Evolutionary conservation across 2,113 vertebrate genomes (phyloP).

Genomic region (Mus spicilegus): DNA sequence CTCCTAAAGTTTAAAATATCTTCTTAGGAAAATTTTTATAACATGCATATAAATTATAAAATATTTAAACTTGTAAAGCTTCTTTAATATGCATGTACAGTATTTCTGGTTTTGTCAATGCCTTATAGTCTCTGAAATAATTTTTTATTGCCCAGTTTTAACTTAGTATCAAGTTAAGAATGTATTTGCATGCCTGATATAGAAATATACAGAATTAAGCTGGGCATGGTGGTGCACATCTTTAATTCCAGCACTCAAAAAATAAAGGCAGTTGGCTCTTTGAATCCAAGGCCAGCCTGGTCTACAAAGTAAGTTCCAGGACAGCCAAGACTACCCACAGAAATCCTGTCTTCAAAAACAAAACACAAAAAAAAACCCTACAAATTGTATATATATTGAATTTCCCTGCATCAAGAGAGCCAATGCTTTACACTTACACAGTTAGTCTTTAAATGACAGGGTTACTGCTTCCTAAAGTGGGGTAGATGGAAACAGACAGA

Average conservation of each 20-base stretch:
- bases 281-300: neutral
- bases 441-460: neutral
- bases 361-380: neutral
- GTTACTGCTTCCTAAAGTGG: neutral
- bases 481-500: neutral
- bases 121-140: neutral
- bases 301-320: neutral
- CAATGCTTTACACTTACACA: neutral
- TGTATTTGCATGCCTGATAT: neutral
- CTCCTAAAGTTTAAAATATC: neutral
- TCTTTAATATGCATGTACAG: neutral
- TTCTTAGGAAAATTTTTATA: neutral
- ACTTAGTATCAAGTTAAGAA: neutral
- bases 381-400: neutral
- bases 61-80: constrained; percentile 16
- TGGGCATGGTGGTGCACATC: neutral
- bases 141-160: constrained; percentile 34
- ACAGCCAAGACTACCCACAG: neutral
- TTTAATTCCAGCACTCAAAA: neutral
- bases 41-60: neutral
- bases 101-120: constrained; percentile 14
- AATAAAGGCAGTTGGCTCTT: neutral
- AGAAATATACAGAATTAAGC: neutral
- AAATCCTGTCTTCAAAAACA: neutral
- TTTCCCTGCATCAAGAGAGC: neutral